Conservation (phyloP, 2,113 vertebrate species). For the Muntiacus muntjak region DNA sequence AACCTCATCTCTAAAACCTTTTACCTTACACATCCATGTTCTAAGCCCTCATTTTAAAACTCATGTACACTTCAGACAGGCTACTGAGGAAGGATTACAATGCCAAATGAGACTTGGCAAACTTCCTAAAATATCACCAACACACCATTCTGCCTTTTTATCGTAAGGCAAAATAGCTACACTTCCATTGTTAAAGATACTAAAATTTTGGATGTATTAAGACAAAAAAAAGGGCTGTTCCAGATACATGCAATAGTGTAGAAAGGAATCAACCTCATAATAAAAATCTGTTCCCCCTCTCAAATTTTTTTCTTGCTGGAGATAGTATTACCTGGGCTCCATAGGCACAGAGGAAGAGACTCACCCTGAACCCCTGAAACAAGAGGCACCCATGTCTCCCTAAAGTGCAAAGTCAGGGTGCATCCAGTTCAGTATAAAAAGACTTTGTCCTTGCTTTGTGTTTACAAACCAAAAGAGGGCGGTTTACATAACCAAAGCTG, state of each 20-base stretch:
- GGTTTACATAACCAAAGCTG: not conserved
- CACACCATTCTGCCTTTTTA: not conserved
- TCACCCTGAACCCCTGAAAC: not conserved
- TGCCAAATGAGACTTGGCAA: not conserved
- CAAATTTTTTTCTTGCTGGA: not conserved
- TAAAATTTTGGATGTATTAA: not conserved
- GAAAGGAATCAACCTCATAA: not conserved
- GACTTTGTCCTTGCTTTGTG: not conserved
- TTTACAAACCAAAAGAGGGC: conserved; percentile 3
- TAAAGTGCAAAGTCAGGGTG: not conserved
- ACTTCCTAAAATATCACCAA: not conserved
- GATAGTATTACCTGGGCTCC: not conserved
- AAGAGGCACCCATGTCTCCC: not conserved
- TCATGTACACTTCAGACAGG: not conserved
- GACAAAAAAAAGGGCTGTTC: not conserved
- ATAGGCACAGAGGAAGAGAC: not conserved
- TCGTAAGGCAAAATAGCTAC: not conserved
- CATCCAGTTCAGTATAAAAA: not conserved
- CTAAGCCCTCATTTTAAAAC: not conserved
- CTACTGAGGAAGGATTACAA: not conserved
- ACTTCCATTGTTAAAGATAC: not conserved
- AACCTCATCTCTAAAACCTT: not conserved
- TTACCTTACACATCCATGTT: not conserved
- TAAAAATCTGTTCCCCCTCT: not conserved
- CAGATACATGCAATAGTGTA: not conserved